Conservation (phyloP, 1,140 invertebrate genomes). For the Parapsyche elsis region DNA sequence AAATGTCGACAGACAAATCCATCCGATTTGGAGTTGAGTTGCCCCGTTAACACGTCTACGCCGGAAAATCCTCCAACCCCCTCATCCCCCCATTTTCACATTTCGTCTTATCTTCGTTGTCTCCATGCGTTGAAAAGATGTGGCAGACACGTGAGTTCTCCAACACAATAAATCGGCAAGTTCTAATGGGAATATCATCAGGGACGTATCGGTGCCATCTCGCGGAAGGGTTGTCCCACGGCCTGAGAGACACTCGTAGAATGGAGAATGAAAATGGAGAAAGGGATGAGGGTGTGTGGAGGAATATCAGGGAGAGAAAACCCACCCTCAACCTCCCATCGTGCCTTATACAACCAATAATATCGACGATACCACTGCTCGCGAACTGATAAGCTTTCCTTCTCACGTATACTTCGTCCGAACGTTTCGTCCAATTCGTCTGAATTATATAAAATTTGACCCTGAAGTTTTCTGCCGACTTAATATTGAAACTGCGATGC, state of each 20-base stretch:
- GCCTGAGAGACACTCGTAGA: neutral
- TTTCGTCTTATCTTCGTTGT: conserved; percentile 24
- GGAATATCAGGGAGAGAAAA: no score
- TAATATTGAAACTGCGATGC: no score
- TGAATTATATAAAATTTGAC: no score
- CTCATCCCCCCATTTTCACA: neutral
- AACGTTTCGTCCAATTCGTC: neutral
- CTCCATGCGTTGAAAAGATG: conserved; percentile 28
- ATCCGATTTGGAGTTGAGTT: no score
- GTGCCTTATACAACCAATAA: conserved; percentile 51
- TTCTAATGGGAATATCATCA: conserved; percentile 49
- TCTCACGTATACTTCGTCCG: conserved; percentile 18
- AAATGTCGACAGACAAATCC: neutral
- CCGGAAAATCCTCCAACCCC: no score
- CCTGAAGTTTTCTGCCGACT: no score
- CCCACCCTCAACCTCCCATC: conserved; percentile 10
- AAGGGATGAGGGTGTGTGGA: neutral
- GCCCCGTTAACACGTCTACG: neutral
- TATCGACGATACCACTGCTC: conserved; percentile 45
- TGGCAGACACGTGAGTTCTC: conserved; percentile 36
- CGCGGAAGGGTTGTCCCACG: conserved; percentile 49
- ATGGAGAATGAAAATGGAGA: neutral
- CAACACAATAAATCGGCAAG: conserved; percentile 32
- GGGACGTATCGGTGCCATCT: conserved; percentile 50
- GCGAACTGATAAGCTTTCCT: conserved; percentile 47